Base-by-base conservation (phyloP, 92 coral and sea anemone species). In the Pocillopora meandrina region DNA sequence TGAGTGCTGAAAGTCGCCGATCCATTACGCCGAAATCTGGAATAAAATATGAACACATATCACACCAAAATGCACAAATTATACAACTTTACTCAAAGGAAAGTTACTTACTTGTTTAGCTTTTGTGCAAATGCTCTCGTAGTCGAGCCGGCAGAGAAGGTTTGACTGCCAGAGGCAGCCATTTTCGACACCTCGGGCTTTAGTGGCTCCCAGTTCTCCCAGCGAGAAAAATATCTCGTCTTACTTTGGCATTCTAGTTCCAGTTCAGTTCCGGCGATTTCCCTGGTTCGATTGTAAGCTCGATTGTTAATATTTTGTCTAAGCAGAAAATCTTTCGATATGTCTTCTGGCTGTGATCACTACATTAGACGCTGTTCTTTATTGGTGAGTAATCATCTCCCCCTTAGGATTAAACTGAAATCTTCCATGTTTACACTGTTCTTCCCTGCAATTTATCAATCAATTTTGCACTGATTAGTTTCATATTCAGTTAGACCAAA, bases 61-160 rank as follows among this genome's bases (percentile, higher is more conserved):
- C 14, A 55, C 19, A 52, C 3, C 60, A 23, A 7, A 79, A 57
- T 62, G 12, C 4, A 23, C 16, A 12, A 17, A 16, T 20, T n/a
- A 1, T 18, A n/a, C 23, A 20, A 52, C 19, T 33, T 10, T 62
- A 6, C 17, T n/a, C 59, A 65, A 56, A 18, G 21, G 58, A 2
- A 65, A 13, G 10, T 15, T 26, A 33, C 91, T 88, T 76, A 96
- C 99, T 93, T 96, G 95, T 89, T 94, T 14, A 96, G 91, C 78
- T 94, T 96, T 82, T 94, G 96, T 56, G 99, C 99, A 80, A 96
- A 96, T 49, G 99, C 99, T 83, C 99, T 94, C 35, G 98, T 96
- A 64, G 98, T 96, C 69, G 95, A 79, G 55, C 91, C 86, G 2
- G 96, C 47, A 59, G 89, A 42, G 3, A 7, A 89, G 67, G 83